Percentiles rank a stretch among this genome's conserved stretches.
phyloP scores from a whole-genome alignment of 2,113 vertebrate species.

The Chloropsis cyanopogon region DNA sequence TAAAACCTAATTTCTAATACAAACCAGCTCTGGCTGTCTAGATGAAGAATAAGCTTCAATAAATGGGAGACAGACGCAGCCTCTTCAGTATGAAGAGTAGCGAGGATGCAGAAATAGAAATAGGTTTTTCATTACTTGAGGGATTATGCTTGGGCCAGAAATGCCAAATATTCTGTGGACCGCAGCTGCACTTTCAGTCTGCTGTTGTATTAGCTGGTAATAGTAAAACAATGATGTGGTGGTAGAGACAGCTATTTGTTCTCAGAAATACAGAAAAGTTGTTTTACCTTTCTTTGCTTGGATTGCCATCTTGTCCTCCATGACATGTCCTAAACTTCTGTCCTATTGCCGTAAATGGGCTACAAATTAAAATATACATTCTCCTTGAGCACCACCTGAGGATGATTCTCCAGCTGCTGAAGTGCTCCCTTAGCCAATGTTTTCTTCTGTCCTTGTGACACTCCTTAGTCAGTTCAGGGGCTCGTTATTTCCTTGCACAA shows the following conservation, averaged over 20 bases:
- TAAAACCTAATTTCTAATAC: constrained; percentile 82
- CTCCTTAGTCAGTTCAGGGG: background rate
- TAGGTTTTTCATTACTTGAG: constrained; percentile 81
- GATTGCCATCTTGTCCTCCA: constrained; percentile 52
- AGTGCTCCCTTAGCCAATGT: background rate
- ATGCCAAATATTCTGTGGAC: constrained; percentile 70
- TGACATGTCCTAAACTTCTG: constrained; percentile 47
- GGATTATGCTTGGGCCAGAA: constrained; percentile 75
- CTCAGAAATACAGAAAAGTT: constrained; percentile 61
- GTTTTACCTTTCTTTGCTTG: constrained; percentile 50
- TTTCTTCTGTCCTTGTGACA: background rate
- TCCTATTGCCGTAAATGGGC: constrained; percentile 45
- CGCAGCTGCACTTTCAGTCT: constrained; percentile 77
- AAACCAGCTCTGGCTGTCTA: constrained; percentile 75
- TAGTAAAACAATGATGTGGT: constrained; percentile 73
- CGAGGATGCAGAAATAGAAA: constrained; percentile 78
- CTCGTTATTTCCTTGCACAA: background rate
- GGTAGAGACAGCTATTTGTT: constrained; percentile 61
- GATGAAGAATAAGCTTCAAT: constrained; percentile 82
- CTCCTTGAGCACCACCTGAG: constrained; percentile 43
- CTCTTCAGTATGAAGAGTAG: constrained; percentile 78
- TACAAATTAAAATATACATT: constrained; percentile 46
- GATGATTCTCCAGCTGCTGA: background rate
- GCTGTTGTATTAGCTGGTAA: constrained; percentile 81
- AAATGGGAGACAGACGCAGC: constrained; percentile 77